Evolutionary conservation across 2,113 vertebrate species (phyloP).

Genomic region (Myotis lucifugus): DNA sequence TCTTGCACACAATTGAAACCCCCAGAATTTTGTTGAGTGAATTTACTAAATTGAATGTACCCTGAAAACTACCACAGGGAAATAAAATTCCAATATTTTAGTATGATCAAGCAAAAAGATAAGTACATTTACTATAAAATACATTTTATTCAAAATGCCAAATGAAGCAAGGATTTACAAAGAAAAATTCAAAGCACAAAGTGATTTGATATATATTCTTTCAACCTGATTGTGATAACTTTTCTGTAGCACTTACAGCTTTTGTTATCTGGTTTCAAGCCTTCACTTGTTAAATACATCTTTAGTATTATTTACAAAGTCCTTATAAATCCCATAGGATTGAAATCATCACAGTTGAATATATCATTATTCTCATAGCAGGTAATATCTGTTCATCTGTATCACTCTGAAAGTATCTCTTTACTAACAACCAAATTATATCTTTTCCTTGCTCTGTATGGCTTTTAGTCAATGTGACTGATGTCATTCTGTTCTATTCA

Average conservation of each 20-base stretch:
- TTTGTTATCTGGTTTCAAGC: constrained; percentile 43
- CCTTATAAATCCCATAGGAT: neutral
- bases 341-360: neutral
- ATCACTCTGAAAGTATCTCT: neutral
- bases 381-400: constrained; percentile 17
- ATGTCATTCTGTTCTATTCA: neutral
- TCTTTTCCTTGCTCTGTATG: neutral
- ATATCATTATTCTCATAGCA: constrained; percentile 48
- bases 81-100: constrained; percentile 56
- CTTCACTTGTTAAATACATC: constrained; percentile 46
- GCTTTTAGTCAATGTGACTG: neutral
- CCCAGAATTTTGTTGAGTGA: neutral
- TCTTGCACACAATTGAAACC: neutral
- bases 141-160: constrained; percentile 1
- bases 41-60: neutral
- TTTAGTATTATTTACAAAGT: constrained; percentile 66
- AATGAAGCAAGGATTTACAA: constrained; percentile 50
- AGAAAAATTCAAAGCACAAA: constrained; percentile 51
- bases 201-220: constrained; percentile 26
- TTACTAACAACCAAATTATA: neutral
- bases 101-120: constrained; percentile 37
- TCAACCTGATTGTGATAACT: constrained; percentile 47
- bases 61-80: neutral
- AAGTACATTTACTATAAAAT: constrained; percentile 47
- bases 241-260: constrained; percentile 2